Conservation (phyloP, 2,113 vertebrate genomes). For the Nasalis larvatus region DNA sequence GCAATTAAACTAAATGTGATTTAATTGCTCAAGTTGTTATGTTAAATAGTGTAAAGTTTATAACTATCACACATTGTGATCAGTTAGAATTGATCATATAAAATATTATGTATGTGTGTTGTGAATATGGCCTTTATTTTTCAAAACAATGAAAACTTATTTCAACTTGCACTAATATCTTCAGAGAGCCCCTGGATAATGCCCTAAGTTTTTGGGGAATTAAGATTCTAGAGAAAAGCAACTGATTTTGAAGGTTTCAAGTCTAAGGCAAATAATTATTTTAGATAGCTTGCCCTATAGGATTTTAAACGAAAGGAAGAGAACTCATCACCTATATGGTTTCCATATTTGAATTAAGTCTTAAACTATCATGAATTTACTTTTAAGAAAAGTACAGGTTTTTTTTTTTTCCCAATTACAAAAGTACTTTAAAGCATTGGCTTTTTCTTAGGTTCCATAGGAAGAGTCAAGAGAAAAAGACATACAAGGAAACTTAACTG, state of each 20-base stretch:
- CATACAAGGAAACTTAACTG: not conserved
- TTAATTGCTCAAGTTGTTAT: not conserved
- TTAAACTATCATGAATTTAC: not conserved
- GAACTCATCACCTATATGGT: not conserved
- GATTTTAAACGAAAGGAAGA: not conserved
- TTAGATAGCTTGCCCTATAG: not conserved
- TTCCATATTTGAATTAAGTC: not conserved
- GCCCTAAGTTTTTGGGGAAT: not conserved
- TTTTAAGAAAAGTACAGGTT: constrained; percentile 1
- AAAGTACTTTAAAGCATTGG: not conserved
- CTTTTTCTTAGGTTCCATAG: not conserved
- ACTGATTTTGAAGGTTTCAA: not conserved
- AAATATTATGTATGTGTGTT: not conserved
- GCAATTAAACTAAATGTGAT: not conserved
- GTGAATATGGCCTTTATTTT: not conserved
- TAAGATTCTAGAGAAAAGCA: not conserved
- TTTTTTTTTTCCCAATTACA: not conserved
- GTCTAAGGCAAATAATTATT: not conserved
- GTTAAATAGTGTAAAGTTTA: not conserved
- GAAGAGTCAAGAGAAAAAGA: not conserved
- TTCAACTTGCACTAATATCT: not conserved
- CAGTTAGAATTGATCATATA: not conserved
- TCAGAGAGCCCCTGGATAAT: not conserved
- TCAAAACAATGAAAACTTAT: not conserved
- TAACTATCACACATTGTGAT: not conserved